Conservation (phyloP, 2,113 vertebrate genomes). For the Serilophus lunatus region DNA sequence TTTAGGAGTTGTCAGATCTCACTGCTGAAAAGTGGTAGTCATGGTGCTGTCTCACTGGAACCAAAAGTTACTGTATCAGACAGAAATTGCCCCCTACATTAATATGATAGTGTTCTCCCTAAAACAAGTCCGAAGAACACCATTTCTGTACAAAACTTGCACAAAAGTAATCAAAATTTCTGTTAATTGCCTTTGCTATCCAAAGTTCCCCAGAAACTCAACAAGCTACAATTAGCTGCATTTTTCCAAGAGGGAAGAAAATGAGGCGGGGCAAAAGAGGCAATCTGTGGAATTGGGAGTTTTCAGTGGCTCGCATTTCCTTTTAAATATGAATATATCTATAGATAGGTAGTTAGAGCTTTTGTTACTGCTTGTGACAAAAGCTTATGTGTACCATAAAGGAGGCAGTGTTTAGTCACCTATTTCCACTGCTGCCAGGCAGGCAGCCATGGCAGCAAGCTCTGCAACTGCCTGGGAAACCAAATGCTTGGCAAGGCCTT, state of each 20-base stretch:
- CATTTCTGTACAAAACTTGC: not conserved
- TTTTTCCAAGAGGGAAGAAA: not conserved
- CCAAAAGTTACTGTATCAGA: not conserved
- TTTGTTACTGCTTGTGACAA: not conserved
- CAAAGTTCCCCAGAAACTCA: not conserved
- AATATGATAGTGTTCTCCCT: not conserved
- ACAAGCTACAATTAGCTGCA: not conserved
- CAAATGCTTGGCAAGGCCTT: not conserved
- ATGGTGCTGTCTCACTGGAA: not conserved
- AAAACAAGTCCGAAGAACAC: not conserved
- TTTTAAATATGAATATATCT: no score
- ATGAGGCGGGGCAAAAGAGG: rapidly evolving
- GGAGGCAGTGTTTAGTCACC: not conserved
- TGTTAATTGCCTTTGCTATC: not conserved
- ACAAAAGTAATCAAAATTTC: conserved; percentile 2
- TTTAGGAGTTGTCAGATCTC: not conserved
- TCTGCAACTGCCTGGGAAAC: not conserved
- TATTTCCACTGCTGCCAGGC: not conserved
- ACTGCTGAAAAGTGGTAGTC: not conserved
- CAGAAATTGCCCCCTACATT: not conserved
- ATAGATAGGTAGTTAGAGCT: no score
- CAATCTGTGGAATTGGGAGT: not conserved
- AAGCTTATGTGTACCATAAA: not conserved
- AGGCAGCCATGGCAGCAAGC: not conserved
- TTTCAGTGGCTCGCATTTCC: not conserved